These are phyloP conservation scores for Corythaeola cristata DNA, from an alignment of 2,113 vertebrate genomes.

Conservation along the genomic window DNA sequence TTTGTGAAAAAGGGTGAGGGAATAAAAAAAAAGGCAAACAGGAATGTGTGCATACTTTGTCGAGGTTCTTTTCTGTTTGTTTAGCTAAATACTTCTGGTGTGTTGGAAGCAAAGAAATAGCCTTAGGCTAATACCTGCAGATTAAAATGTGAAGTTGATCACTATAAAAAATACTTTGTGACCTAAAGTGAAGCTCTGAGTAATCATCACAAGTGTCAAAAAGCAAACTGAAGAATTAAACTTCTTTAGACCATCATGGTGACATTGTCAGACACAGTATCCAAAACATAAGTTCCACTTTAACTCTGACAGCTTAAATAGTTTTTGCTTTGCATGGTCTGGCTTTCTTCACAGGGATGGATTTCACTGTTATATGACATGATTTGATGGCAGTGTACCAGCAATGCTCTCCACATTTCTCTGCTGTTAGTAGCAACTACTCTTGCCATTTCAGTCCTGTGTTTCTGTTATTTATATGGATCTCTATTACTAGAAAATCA, in stretches of 20 bases:
- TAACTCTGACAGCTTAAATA: not conserved
- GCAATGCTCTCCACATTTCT: not conserved
- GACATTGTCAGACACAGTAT: not conserved
- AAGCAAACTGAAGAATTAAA: not conserved
- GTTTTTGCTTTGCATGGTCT: not conserved
- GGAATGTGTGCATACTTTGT: not conserved
- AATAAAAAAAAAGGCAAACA: not conserved
- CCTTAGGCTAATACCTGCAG: not conserved
- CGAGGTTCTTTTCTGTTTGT: not conserved
- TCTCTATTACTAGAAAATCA: not conserved
- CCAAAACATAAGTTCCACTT: not conserved
- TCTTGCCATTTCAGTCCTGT: not conserved
- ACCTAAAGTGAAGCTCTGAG: not conserved
- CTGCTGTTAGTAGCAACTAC: not conserved
- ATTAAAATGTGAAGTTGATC: not conserved
- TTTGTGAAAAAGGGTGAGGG: not conserved
- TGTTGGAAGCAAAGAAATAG: not conserved
- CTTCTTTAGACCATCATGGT: not conserved
- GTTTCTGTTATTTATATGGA: not conserved
- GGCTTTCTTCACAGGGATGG: not conserved
- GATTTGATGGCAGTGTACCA: not conserved
- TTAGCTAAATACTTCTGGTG: not conserved
- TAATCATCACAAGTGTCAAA: not conserved
- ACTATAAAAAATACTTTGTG: not conserved
- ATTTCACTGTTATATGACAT: accelerated